Evolutionary conservation across 1,140 invertebrate genomes (phyloP), one percentile per base, ranked within the genome.

Genomic region (Plutomurus gul): DNA sequence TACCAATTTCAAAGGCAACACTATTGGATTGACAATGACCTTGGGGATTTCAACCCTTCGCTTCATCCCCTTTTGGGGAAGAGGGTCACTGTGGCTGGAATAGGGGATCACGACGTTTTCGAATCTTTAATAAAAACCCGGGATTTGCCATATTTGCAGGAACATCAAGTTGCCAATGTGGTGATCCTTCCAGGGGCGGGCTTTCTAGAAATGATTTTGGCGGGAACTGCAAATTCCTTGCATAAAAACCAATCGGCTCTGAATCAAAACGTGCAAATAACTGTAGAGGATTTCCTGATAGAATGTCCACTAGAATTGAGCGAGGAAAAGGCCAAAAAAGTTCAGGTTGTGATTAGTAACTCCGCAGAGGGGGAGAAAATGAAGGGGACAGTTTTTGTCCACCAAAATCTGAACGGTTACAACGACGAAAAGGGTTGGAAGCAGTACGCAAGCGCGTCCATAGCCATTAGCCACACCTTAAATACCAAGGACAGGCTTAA

Each of bases 1-100:
- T 80, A 80, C 40, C 78, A 49, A 22, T 80, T 80, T 36, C 51
- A 65, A 49, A 71, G 46, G 36, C 39, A 22, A 11, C n/a, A 36
- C 16, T 78, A 25, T 65, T 70, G 60, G 60, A 36, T 36, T 30
- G 3, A 30, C n/a, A 39, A 22, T 70, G 5, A 10, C 27, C 40
- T 20, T 60, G 60, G 16, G 1, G 40, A 51, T 10, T 11, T 11
- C n/a, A 18, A 10, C 4, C 39, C 39, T 22, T 1, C n/a, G 5
- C 0, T 27, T 22, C 77, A 79, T 46, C 77, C 77, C 0, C 70
- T 78, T 22, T 33, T 73, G 4, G 76, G 76, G 3, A 37, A 25
- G 33, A 73, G 36, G 13, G 37, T 78, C 20, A 33, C 65, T 25
- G 37, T 49, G 4, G 33, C 65, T 13, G 27, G 22, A 7, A n/a